These are phyloP conservation scores for Tiphia femorata DNA, from an alignment of 2,888 invertebrate species.

Conservation along the genomic window DNA sequence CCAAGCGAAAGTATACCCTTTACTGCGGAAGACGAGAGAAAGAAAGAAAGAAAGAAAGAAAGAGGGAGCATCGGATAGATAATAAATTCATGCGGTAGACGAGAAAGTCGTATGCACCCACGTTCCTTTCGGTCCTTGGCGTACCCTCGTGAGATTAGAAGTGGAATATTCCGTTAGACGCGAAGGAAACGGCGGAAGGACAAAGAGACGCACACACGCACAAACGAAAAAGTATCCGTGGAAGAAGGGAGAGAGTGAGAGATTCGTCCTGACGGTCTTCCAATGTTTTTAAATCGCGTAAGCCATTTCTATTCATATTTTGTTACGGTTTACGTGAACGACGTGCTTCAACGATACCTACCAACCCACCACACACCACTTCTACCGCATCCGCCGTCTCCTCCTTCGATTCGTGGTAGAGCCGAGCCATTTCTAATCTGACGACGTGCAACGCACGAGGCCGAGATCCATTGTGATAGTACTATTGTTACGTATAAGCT, in stretches of 20 bases:
- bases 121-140: conserved; percentile 16
- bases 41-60: too few relatives aligned
- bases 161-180: conserved; percentile 15
- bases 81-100: too few relatives aligned
- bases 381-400: too few relatives aligned
- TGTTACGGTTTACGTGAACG: too few relatives aligned
- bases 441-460: conserved; percentile 16
- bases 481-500: conserved; percentile 30
- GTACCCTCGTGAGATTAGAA: conserved; percentile 17
- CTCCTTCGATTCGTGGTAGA: too few relatives aligned
- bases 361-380: too few relatives aligned
- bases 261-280: neutral
- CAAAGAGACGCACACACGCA: conserved; percentile 4
- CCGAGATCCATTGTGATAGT: conserved; percentile 36
- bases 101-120: neutral
- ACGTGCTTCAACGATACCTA: too few relatives aligned
- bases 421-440: conserved; percentile 13
- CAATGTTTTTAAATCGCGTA: neutral
- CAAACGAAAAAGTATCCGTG: neutral
- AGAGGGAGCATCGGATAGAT: too few relatives aligned
- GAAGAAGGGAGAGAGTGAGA: neutral
- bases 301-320: too few relatives aligned
- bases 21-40: too few relatives aligned
- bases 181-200: conserved; percentile 1
- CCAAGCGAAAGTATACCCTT: too few relatives aligned